Evolutionary conservation across 2,888 invertebrate species (phyloP).

Genomic region (Pseudoips prasinana): DNA sequence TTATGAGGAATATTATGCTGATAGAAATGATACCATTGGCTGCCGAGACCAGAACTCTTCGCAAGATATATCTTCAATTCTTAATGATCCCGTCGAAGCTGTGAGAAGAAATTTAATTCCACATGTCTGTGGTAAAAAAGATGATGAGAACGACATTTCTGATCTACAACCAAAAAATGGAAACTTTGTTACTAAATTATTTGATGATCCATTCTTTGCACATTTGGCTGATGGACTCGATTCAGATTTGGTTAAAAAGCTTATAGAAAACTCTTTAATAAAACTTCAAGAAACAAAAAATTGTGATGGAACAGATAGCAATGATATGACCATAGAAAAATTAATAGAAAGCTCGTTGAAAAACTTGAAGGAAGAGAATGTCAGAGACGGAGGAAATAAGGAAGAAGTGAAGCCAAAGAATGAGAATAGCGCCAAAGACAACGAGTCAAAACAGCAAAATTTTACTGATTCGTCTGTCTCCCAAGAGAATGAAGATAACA

Average conservation of each 20-base stretch:
- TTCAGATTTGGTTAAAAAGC: constrained; percentile 82
- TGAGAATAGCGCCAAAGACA: constrained; percentile 40
- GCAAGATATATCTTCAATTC: constrained; percentile 77
- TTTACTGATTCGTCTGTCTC: constrained; percentile 41
- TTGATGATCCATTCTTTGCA: constrained; percentile 84
- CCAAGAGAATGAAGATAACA: constrained; percentile 74
- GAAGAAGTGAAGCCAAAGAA: constrained; percentile 44
- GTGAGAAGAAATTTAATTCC: constrained; percentile 88
- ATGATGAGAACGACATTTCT: constrained; percentile 34
- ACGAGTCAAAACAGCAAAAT: constrained; percentile 42
- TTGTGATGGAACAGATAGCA: constrained; percentile 70
- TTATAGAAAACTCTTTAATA: constrained; percentile 85
- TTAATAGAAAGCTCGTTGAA: constrained; percentile 76
- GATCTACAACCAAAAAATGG: constrained; percentile 53
- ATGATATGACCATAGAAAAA: constrained; percentile 72
- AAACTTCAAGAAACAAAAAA: constrained; percentile 79
- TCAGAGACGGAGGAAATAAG: constrained; percentile 31
- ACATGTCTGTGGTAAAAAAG: constrained; percentile 87
- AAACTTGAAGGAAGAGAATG: constrained; percentile 63
- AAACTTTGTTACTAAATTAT: constrained; percentile 81
- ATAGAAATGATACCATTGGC: constrained; percentile 35
- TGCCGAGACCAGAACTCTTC: constrained; percentile 28
- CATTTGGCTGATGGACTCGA: constrained; percentile 84
- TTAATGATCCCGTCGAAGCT: constrained; percentile 89
- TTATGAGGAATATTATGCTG: constrained; percentile 69